Evolutionary conservation across 2,888 invertebrate species (phyloP).

Genomic region (Drosophila algonquin): DNA sequence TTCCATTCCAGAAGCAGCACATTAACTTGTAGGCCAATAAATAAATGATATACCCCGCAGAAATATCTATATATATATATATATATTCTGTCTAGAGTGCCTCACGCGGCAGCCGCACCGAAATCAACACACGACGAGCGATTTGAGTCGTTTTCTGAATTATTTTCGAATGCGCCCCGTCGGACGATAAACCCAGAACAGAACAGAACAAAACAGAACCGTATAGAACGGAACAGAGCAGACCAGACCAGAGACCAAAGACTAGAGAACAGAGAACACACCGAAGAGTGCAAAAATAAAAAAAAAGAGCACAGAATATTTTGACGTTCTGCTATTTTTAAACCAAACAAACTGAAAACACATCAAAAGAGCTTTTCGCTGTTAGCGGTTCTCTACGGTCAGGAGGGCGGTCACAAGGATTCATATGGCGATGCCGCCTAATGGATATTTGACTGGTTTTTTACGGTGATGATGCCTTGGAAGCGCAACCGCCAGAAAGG

Average conservation of each 20-base stretch:
- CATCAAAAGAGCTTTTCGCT: conserved; percentile 57
- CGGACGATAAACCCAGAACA: conserved; percentile 23
- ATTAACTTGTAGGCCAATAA: conserved; percentile 39
- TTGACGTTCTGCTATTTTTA: conserved; percentile 68
- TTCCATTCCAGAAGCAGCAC: conserved; percentile 66
- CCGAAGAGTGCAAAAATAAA: conserved; percentile 40
- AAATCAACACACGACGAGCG: conserved; percentile 65
- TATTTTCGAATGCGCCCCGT: conserved; percentile 64
- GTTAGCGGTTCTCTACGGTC: background rate
- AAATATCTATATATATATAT: conserved; percentile 28
- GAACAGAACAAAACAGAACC: conserved; percentile 19
- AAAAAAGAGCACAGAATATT: conserved; percentile 64
- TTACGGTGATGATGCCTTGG: conserved; percentile 39
- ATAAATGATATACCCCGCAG: conserved; percentile 11
- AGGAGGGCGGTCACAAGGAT: background rate
- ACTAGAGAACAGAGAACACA: conserved; percentile 7
- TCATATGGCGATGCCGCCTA: background rate
- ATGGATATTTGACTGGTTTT: background rate
- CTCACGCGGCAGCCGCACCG: conserved; percentile 52
- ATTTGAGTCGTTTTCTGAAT: conserved; percentile 78
- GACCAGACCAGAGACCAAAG: conserved; percentile 8
- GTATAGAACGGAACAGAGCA: conserved; percentile 23
- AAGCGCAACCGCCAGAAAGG: conserved; percentile 55
- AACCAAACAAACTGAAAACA: conserved; percentile 52
- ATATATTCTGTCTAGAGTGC: conserved; percentile 43